Evolutionary conservation across 2,888 invertebrate species (phyloP).

Genomic region (Blomia tropicalis): DNA sequence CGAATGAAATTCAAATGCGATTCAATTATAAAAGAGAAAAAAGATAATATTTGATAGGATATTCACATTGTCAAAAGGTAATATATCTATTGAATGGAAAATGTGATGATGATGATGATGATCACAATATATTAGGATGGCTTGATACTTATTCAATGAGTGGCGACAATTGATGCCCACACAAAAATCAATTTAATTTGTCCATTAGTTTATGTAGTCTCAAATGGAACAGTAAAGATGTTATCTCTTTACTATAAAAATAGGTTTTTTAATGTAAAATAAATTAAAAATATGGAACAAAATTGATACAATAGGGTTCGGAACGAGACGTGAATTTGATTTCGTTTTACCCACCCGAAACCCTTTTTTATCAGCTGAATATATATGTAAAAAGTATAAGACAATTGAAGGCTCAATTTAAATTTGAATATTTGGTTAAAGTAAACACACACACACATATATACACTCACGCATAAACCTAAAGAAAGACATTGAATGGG

Average conservation of each 20-base stretch:
- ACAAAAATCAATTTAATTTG: constrained; percentile 14
- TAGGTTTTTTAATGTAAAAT: constrained; percentile 3
- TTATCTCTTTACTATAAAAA: too few species aligned
- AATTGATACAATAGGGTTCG: background rate
- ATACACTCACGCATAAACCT: too few species aligned
- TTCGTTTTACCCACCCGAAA: too few species aligned
- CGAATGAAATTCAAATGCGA: too few species aligned
- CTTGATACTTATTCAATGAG: background rate
- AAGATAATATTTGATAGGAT: background rate
- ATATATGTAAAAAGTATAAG: too few species aligned
- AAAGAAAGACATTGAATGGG: too few species aligned
- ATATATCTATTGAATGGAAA: background rate
- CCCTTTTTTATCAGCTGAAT: too few species aligned
- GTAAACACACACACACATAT: too few species aligned
- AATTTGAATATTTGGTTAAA: background rate
- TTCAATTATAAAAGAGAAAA: background rate
- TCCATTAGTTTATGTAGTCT: background rate
- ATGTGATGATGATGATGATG: background rate
- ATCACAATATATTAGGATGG: background rate
- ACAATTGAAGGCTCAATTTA: too few species aligned
- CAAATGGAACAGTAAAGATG: too few species aligned
- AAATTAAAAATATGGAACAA: background rate
- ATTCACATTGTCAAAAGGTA: background rate
- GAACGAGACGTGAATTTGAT: too few species aligned
- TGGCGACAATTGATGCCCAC: too few species aligned